Evolutionary conservation across 2,797 vertebrate species (phyloP), one percentile per base, ranked within the genome.

Genomic region (Euthynnus affinis): DNA sequence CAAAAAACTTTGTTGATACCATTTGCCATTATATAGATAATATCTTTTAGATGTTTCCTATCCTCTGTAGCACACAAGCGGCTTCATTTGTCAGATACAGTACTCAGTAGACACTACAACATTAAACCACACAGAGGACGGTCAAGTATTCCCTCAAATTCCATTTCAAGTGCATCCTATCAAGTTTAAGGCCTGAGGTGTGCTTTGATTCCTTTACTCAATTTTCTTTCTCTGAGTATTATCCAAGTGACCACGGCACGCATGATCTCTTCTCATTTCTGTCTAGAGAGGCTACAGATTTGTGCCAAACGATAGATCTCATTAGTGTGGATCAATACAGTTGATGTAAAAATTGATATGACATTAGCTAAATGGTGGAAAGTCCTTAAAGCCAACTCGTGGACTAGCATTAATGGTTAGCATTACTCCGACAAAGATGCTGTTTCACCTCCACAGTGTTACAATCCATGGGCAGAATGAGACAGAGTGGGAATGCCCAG

Each of bases 111-210:
- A 82, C 83, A 86, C 63, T 29, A 78, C 56, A 77, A 83, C 70
- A 79, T 83, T 68, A 76, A 44, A 89, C 79, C 71, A 85, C 84
- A 86, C 88, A 87, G 84, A 88, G 84, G 90, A 86, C 23, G 12
- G 71, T 91, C 86, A 91, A 87, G 87, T 88, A 37, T 80, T 81
- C 87, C 68, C 75, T 87, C 80, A 56, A 73, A 61, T 75, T 88
- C 44, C 27, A 82, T 82, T 91, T 91, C 83, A 92, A 93, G 92
- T 94, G 92, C 93, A 90, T 93, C 85, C 84, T 84, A 77, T 91
- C 91, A 90, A 81, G 87, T 91, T 94, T 93, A 94, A 94, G 93
- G 92, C 93, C 91, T 93, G 91, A 92, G 91, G 91, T 94, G 91
- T 90, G 90, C 89, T 91, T 90, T 90, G 87, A 92, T 91, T 92